Evolutionary conservation across 2,113 vertebrate genomes (phyloP).

Genomic region (Nothobranchius furzeri): DNA sequence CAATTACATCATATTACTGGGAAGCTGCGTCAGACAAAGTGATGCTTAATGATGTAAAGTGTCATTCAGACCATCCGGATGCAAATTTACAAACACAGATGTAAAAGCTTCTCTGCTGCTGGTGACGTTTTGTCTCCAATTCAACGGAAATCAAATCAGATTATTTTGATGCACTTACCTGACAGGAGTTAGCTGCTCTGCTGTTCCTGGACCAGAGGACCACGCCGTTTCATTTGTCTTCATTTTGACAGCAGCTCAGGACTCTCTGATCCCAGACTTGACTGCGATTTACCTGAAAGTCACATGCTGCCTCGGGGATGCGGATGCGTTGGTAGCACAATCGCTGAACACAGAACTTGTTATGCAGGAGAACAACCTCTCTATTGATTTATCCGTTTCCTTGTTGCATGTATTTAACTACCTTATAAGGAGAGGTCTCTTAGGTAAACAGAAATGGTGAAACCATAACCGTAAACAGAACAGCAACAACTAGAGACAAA

Average conservation of each 20-base stretch:
- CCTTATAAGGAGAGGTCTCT: no score
- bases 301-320: no score
- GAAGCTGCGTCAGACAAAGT: slow-evolving; percentile 41
- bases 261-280: slow-evolving; percentile 16
- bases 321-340: no score
- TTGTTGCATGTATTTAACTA: no score
- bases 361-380: no score
- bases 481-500: no score
- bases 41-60: slow-evolving; percentile 44
- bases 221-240: slow-evolving; percentile 16
- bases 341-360: no score
- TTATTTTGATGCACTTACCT: slow-evolving; percentile 30
- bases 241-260: not conserved
- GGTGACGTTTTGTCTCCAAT: slow-evolving; percentile 27
- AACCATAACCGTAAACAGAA: no score
- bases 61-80: slow-evolving; percentile 31
- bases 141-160: slow-evolving; percentile 32
- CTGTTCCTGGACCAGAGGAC: slow-evolving; percentile 22
- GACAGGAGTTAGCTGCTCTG: slow-evolving; percentile 24
- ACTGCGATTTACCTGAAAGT: not conserved
- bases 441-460: no score
- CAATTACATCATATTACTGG: slow-evolving; percentile 59
- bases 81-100: slow-evolving; percentile 24
- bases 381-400: no score
- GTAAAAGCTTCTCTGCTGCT: slow-evolving; percentile 6